A percentile compares a stretch with the other conserved stretches of the same genome.
phyloP scores from a whole-genome alignment of 2,888 invertebrate species.

The Slavum lentiscoides region DNA sequence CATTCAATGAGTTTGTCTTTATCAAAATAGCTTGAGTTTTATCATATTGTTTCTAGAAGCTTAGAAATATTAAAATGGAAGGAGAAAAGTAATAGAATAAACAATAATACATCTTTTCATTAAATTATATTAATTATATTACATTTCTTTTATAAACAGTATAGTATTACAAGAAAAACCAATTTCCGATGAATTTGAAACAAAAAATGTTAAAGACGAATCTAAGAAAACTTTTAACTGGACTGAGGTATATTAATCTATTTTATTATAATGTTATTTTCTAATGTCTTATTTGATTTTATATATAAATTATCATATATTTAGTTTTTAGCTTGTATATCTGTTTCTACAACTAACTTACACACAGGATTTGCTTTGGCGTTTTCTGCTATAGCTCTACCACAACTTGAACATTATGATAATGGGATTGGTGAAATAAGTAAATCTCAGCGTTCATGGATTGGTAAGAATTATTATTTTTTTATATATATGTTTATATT shows the following conservation, averaged over 20 bases:
- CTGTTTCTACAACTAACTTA: constrained; percentile 49
- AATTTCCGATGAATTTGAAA: not conserved
- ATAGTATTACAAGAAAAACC: constrained; percentile 8
- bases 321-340: constrained; percentile 49
- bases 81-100: constrained; percentile 15
- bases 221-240: constrained; percentile 29
- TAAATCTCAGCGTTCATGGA: constrained; percentile 8
- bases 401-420: constrained; percentile 29
- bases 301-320: not conserved
- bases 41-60: not conserved
- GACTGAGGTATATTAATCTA: constrained; percentile 19
- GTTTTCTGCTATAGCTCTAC: constrained; percentile 45
- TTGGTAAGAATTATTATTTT: constrained; percentile 24
- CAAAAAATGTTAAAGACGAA: not conserved
- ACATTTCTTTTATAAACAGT: not conserved
- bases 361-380: constrained; percentile 51
- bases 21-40: not conserved
- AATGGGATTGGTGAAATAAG: constrained; percentile 20
- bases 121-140: not conserved
- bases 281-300: not conserved
- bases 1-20: not conserved
- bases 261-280: not conserved
- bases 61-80: constrained; percentile 12
- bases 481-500: not conserved
- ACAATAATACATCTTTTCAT: not conserved